phyloP scores from a whole-genome alignment of 2,888 invertebrate genomes.

The Pseudococcus viburni region DNA sequence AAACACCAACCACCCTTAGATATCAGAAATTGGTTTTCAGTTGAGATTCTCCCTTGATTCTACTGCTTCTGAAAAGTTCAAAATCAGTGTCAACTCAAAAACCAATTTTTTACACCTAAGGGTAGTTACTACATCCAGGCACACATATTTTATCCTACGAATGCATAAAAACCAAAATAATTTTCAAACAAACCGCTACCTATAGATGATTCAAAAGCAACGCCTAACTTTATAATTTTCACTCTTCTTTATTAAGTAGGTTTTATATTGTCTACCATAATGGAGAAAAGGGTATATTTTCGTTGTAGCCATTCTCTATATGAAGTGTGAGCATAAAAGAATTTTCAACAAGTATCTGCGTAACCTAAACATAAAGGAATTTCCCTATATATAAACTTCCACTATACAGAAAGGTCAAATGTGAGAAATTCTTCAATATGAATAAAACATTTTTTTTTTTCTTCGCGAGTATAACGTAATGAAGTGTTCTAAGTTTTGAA shows the following conservation, averaged over 20 bases:
- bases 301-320: background rate
- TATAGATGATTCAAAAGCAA: background rate
- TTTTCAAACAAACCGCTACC: background rate
- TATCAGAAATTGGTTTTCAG: no score
- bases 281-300: constrained; percentile 5
- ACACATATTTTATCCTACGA: no score
- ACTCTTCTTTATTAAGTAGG: constrained; percentile 8
- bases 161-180: no score
- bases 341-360: constrained; percentile 5
- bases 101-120: no score
- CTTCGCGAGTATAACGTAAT: background rate
- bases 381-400: constrained; percentile 5
- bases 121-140: no score
- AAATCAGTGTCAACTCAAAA: no score
- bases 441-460: constrained; percentile 1
- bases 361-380: background rate
- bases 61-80: no score
- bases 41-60: no score
- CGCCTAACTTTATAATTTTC: constrained; percentile 4
- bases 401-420: constrained; percentile 5
- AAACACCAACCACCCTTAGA: no score
- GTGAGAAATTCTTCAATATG: background rate
- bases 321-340: background rate
- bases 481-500: constrained; percentile 1
- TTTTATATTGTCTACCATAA: constrained; percentile 16